Conservation (phyloP, 2,888 invertebrate genomes). For the Calliopum simillimum region DNA sequence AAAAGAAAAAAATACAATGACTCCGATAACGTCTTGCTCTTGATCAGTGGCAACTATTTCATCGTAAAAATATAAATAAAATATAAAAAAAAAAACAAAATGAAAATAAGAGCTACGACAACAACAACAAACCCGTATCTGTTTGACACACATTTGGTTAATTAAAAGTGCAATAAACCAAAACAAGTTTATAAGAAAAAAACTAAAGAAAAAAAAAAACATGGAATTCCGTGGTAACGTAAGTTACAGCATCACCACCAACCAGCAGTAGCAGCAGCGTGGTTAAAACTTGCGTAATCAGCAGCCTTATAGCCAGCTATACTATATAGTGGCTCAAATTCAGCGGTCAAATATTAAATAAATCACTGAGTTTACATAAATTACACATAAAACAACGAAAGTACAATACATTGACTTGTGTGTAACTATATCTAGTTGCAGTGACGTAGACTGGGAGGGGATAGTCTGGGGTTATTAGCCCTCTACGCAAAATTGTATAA, state of each 20-base stretch:
- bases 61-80: not conserved
- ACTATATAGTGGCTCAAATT: not conserved
- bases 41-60: not conserved
- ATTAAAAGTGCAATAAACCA: conserved; percentile 46
- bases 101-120: not conserved
- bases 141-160: conserved; percentile 35
- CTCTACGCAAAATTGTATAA: too few relatives aligned
- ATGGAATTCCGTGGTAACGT: conserved; percentile 5
- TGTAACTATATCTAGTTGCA: too few relatives aligned
- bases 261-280: not conserved
- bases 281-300: conserved; percentile 14
- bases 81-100: not conserved
- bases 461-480: too few relatives aligned
- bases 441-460: too few relatives aligned
- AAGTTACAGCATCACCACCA: conserved; percentile 8
- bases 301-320: too few relatives aligned
- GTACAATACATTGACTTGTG: not conserved
- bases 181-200: conserved; percentile 31
- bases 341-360: conserved; percentile 1
- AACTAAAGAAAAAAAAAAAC: too few relatives aligned
- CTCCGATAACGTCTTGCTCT: not conserved
- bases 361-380: conserved; percentile 6
- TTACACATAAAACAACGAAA: not conserved
- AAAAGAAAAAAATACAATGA: conserved; percentile 2
- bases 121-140: conserved; percentile 4